Base-by-base conservation (phyloP, 64 coral and sea anemone species). In the Astreopora myriophthalma region DNA sequence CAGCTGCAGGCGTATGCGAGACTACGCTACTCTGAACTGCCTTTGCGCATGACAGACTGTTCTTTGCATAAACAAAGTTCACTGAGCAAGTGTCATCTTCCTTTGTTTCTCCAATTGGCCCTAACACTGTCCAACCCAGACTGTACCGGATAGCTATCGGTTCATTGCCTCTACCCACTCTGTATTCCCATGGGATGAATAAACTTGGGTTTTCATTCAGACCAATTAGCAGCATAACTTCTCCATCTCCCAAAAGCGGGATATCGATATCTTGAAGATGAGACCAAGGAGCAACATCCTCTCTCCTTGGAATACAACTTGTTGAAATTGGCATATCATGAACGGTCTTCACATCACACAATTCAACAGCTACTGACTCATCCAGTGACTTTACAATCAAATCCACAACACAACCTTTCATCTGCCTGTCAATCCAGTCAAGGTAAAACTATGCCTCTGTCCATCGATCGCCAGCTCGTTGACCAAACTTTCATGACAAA, bases 171-270 rank as follows among this genome's bases (percentile, higher is more conserved):
- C 20, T 27, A 40, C 85, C 71, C 10, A 22, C 9, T 51, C 46
- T 82, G 35, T 36, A 94, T 19, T 94, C 86, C 0, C 89, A 65
- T 0, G 76, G 92, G 4, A 94, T 33, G 36, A 89, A 94, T 4
- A 94, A 25, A 3, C 30, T 37, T 19, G 92, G 92, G 5, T 85
- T 71, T 3, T 94, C 77, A 19, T 85, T 94, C 3, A 94, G 68
- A 44, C 92, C 87, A 78, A 94, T 90, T 34, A 90, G 11, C 27
- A 85, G n/a, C 71, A 64, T 68, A 26, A 86, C 87, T 48, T 85
- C 49, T 34, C 72, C 39, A 9, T 44, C 22, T 24, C 55, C n/a
- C 35, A 68, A 27, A 14, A 69, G 70, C 4, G 7, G 19, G 2
- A 89, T 62, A 16, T 62, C 5, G 31, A 92, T 76, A 10, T 68